Base-by-base conservation (phyloP, 2,797 vertebrate species). In the Enteromius mattozi region DNA sequence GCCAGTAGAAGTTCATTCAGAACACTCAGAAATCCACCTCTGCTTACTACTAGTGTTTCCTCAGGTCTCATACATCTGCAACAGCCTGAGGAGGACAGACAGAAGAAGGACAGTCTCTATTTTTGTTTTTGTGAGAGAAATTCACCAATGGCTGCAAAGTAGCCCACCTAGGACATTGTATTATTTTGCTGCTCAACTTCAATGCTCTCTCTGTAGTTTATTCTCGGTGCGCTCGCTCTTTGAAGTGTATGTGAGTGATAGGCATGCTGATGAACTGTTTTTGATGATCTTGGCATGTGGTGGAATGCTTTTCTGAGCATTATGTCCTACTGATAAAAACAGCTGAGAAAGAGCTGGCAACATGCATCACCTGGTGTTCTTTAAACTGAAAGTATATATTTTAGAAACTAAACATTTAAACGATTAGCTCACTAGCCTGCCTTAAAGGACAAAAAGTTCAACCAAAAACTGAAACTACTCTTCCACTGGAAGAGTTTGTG, bases 231-330 rank as follows among this genome's bases (percentile, higher is more conserved):
- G 27, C 4, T 65, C 45, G 9, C 59, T 45, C 86, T 88, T 85
- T 88, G 83, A 87, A 88, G 87, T 87, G 80, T 74, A 24, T 71
- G 37, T 8, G 17, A 63, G 71, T 81, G 69, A 69, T 45, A 68
- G 79, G 87, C 83, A 87, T 88, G 85, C 85, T 85, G 86, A 87
- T 79, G 84, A 87, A 51, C 77, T 76, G 27, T 37, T 82, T 88
- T 83, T 87, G 87, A 87, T 85, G 86, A 85, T 82, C 49, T 72
- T 79, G 30, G 59, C 77, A 81, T 85, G 81, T 78, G 87, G 78
- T 61, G 75, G 19, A 78, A 88, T 74, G 51, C 35, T 54, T 79
- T 83, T 70, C 81, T 66, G 49, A 80, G 45, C 81, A 71, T 47
- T 74, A 87, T 85, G 61, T 81, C 68, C 81, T 45, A 61, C 83